These are phyloP conservation scores for Puffinus mauretanicus DNA, from an alignment of 2,113 vertebrate species.

Conservation along the genomic window DNA sequence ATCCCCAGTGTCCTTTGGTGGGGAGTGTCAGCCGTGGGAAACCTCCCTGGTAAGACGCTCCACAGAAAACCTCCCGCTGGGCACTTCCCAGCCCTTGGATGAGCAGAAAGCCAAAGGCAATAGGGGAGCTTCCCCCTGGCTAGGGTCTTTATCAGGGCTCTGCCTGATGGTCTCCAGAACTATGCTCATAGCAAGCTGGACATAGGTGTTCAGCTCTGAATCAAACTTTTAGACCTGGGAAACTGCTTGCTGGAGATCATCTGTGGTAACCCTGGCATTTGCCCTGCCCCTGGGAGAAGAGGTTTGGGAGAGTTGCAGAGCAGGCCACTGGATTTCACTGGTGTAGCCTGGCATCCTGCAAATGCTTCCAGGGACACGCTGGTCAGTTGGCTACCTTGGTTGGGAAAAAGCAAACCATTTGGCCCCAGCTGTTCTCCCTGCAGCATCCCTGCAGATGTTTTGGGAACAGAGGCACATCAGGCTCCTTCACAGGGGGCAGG, in stretches of 20 bases:
- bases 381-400: background rate
- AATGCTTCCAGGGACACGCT: background rate
- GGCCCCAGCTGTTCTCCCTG: background rate
- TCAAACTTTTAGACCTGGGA: background rate
- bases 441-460: background rate
- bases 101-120: background rate
- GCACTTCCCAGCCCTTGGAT: background rate
- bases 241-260: background rate
- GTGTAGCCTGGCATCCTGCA: background rate
- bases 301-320: background rate
- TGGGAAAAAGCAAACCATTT: background rate
- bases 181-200: background rate
- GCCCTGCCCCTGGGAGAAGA: background rate
- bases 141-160: background rate
- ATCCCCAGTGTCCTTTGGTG: background rate
- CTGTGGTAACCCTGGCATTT: background rate
- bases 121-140: background rate
- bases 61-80: background rate
- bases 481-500: background rate
- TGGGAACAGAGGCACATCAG: background rate
- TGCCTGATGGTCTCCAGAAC: background rate
- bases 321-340: background rate
- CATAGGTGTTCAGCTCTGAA: background rate
- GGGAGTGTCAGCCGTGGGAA: background rate
- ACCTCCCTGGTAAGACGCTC: background rate